Evolutionary conservation across 64 coral and sea anemone genomes (phyloP), one percentile per base, ranked within the genome.

Genomic region (Montipora cactus): DNA sequence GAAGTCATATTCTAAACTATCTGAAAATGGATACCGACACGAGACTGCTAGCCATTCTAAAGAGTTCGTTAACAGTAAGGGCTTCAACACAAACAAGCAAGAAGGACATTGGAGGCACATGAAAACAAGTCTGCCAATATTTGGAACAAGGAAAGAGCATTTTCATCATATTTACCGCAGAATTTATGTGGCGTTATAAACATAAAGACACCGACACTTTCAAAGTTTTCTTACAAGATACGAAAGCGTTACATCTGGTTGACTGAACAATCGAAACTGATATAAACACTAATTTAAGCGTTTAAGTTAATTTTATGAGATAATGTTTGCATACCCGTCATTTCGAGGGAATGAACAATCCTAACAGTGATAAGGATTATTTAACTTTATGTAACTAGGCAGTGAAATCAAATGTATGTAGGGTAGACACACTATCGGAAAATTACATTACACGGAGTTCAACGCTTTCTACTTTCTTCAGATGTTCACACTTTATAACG

Each of bases 61-160:
- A n/a, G 47, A 79, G 47, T 79, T 79, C 47, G 77, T 79, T 79
- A 79, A 79, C 49, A 52, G 49, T 51, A 45, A 79, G 19, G 77
- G 77, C 16, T 20, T 47, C 44, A 79, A 79, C 49, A 79, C 77
- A 45, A 79, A 79, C 20, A 79, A 79, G 44, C 44, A 47, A 45
- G 37, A 79, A 79, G 77, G 77, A n/a, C 77, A 79, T 20, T 79
- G 77, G 48, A 44, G 47, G 12, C 77, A 79, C 13, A 79, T n/a
- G 47, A 79, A 79, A 51, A 52, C 44, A 20, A 79, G 47, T 49
- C 49, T 79, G 47, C 48, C 48, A 47, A n/a, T 51, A 79, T 79
- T 79, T 52, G 9, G 77, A 18, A 18, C 16, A 51, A 44, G 48
- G 18, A 50, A 79, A 52, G 47, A 79, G 2, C 13, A 79, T 49